Conservation (phyloP, 2,888 invertebrate species). For the Thereva nobilitata region DNA sequence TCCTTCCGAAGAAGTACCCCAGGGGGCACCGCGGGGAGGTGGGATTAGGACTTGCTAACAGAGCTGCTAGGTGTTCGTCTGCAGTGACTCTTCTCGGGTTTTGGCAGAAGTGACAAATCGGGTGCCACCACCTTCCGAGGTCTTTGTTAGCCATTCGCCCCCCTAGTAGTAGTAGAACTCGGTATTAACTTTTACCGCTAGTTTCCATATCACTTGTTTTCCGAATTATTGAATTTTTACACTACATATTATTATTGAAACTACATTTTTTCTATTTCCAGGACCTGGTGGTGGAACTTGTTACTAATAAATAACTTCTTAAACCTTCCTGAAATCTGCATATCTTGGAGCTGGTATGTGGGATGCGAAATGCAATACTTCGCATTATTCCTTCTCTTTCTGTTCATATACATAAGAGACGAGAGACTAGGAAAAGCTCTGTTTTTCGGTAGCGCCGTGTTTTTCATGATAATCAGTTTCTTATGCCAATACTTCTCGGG, state of each 20-base stretch:
- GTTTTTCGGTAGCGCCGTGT: conserved; percentile 44
- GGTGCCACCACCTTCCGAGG: no score
- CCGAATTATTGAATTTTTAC: neutral
- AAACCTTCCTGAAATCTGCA: conserved; percentile 48
- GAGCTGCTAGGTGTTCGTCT: no score
- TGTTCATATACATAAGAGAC: conserved; percentile 48
- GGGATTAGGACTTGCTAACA: no score
- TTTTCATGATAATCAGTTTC: conserved; percentile 46
- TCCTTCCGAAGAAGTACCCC: no score
- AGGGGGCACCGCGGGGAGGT: no score
- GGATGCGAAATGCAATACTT: conserved; percentile 52
- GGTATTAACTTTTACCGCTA: no score
- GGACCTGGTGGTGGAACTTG: conserved; percentile 50
- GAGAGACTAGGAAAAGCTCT: conserved; percentile 46
- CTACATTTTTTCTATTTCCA: conserved; percentile 39
- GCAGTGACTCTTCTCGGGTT: no score
- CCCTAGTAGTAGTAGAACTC: no score
- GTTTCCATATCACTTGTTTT: no score
- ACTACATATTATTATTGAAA: neutral
- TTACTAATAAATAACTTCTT: conserved; percentile 49
- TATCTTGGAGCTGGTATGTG: conserved; percentile 52
- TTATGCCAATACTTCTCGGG: conserved; percentile 48
- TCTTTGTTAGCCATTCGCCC: no score
- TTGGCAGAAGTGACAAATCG: no score
- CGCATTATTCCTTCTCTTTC: conserved; percentile 46